Conservation (phyloP, 1,140 invertebrate genomes). For the Psix sp. region DNA sequence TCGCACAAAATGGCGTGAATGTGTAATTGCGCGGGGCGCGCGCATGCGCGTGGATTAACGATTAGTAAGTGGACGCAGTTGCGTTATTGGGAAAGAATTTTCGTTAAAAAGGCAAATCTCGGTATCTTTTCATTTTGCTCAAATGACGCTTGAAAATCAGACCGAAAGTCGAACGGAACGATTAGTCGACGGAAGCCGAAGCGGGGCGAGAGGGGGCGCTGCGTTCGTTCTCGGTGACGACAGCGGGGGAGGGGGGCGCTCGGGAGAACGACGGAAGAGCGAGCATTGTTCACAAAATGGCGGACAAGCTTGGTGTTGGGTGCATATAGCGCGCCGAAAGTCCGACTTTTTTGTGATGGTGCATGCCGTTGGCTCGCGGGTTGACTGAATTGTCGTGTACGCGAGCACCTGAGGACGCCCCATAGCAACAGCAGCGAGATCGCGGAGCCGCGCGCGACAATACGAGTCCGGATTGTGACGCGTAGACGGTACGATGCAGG, state of each 20-base stretch:
- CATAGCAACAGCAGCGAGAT: neutral
- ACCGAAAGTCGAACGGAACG: no score
- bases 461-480: constrained; percentile 62
- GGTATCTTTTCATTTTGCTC: no score
- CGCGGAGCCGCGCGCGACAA: neutral
- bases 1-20: no score
- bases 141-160: no score
- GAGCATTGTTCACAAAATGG: constrained; percentile 50
- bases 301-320: constrained; percentile 39
- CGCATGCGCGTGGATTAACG: no score
- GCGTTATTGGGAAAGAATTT: no score
- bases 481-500: constrained; percentile 76
- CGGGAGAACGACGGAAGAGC: neutral
- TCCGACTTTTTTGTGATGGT: constrained; percentile 23
- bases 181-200: no score
- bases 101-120: no score
- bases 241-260: neutral
- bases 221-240: neutral
- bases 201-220: constrained; percentile 9
- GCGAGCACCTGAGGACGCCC: neutral
- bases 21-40: no score
- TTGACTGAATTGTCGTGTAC: constrained; percentile 6
- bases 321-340: constrained; percentile 24
- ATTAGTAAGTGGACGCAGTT: no score
- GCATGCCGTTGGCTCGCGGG: neutral